A percentile compares a stretch with the other conserved stretches of the same genome.
phyloP scores from a whole-genome alignment of 2,888 invertebrate species.

The Pteria penguin region DNA sequence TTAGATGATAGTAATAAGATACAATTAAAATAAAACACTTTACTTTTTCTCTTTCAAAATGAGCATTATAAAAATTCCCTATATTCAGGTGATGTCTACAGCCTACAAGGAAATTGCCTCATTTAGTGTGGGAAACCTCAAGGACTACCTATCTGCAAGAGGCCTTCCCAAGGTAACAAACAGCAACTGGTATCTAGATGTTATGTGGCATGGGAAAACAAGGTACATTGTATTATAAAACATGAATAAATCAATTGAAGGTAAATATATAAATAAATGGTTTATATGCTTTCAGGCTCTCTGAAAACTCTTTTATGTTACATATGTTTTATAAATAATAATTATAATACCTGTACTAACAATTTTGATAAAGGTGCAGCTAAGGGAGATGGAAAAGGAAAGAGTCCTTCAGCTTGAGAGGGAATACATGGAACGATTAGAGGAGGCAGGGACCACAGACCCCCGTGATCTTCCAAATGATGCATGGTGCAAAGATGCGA shows the following conservation, averaged over 20 bases:
- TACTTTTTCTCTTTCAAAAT: neutral
- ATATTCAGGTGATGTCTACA: neutral
- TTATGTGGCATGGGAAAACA: conserved; percentile 19
- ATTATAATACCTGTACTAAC: too few relatives aligned
- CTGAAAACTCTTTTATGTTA: too few relatives aligned
- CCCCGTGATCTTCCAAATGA: neutral
- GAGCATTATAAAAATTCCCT: too few relatives aligned
- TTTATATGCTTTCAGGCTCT: too few relatives aligned
- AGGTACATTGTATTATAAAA: too few relatives aligned
- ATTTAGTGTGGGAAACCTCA: neutral
- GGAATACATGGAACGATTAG: neutral
- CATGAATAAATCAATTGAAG: too few relatives aligned
- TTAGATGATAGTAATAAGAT: too few relatives aligned
- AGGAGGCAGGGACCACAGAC: neutral
- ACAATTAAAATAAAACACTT: too few relatives aligned
- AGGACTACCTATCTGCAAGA: conserved; percentile 7
- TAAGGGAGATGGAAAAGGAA: neutral
- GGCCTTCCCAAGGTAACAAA: conserved; percentile 7
- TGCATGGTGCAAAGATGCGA: conserved; percentile 22
- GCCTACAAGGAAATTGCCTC: conserved; percentile 18
- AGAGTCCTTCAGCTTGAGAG: neutral
- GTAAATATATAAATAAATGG: too few relatives aligned
- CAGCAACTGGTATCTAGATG: conserved; percentile 11
- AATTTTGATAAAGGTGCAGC: too few relatives aligned
- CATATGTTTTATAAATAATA: too few relatives aligned